phyloP scores from a whole-genome alignment of 1,140 invertebrate species.

The Apis florea region DNA sequence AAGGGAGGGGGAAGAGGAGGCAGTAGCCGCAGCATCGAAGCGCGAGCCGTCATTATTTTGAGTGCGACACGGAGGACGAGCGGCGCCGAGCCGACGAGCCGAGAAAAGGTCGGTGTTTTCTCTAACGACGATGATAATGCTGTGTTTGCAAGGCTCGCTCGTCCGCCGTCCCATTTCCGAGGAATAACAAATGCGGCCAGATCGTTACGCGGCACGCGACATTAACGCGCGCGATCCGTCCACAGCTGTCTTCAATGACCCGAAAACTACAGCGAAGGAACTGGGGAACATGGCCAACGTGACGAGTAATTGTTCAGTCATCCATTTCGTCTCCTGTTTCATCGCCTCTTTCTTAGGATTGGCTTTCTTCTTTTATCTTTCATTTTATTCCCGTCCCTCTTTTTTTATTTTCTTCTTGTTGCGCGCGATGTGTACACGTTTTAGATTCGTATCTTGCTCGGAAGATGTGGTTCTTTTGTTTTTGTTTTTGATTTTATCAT shows the following conservation, averaged over 20 bases:
- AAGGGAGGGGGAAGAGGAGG: slow-evolving; percentile 10
- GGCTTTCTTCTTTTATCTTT: background rate
- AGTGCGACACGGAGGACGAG: slow-evolving; percentile 56
- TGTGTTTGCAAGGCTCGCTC: slow-evolving; percentile 44
- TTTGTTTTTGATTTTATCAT: too few relatives aligned
- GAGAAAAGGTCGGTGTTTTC: slow-evolving; percentile 51
- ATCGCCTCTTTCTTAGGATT: background rate
- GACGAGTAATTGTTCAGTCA: slow-evolving; percentile 29
- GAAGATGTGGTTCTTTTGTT: too few relatives aligned
- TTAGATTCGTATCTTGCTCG: too few relatives aligned
- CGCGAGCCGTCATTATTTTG: slow-evolving; percentile 60
- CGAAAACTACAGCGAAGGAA: slow-evolving; percentile 10
- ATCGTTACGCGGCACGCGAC: slow-evolving; percentile 54
- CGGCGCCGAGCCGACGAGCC: slow-evolving; percentile 59
- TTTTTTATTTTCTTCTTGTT: background rate
- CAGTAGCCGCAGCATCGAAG: slow-evolving; percentile 32
- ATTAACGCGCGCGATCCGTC: slow-evolving; percentile 57
- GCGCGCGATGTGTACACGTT: too few relatives aligned
- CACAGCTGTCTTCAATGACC: slow-evolving; percentile 51
- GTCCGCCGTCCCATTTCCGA: slow-evolving; percentile 42
- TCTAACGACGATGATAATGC: slow-evolving; percentile 65
- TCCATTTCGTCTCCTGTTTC: background rate
- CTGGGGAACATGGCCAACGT: background rate
- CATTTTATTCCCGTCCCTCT: background rate
- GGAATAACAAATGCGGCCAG: slow-evolving; percentile 50